Evolutionary conservation across 1,140 invertebrate species (phyloP).

Genomic region (Leptonema lineaticorne): DNA sequence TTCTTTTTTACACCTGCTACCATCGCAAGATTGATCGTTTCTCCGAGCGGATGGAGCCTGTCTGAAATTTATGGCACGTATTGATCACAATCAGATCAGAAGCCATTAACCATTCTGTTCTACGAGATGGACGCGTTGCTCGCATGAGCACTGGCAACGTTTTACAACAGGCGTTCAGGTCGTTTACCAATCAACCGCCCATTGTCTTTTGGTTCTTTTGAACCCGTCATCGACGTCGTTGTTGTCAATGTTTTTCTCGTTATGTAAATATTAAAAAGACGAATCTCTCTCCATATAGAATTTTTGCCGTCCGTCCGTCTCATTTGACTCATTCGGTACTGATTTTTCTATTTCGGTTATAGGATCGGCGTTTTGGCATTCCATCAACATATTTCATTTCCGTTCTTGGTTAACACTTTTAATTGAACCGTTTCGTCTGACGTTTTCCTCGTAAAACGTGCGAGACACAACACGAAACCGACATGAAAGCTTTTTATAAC

Average conservation of each 20-base stretch:
- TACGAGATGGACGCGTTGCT: neutral
- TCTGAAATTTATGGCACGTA: conserved; percentile 16
- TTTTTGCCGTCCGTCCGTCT: neutral
- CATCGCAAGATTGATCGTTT: conserved; percentile 4
- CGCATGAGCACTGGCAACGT: neutral
- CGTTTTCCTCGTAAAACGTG: neutral
- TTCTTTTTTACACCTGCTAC: conserved; percentile 13
- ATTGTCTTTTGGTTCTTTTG: neutral
- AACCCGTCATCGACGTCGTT: too few species aligned
- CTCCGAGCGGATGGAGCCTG: conserved; percentile 9
- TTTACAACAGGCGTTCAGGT: too few species aligned
- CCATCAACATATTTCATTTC: conserved; percentile 14
- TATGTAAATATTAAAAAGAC: neutral
- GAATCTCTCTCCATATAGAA: neutral
- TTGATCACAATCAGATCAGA: conserved; percentile 19
- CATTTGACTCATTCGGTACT: neutral
- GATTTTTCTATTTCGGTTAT: neutral
- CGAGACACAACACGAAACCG: neutral
- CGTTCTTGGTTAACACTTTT: conserved; percentile 18
- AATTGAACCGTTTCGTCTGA: conserved; percentile 13
- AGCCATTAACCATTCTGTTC: conserved; percentile 13
- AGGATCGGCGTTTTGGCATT: conserved; percentile 4
- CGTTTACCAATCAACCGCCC: neutral
- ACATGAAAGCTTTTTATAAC: neutral
- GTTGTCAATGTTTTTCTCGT: neutral